Evolutionary conservation across 2,113 vertebrate species (phyloP).

Genomic region (Chamaea fasciata): DNA sequence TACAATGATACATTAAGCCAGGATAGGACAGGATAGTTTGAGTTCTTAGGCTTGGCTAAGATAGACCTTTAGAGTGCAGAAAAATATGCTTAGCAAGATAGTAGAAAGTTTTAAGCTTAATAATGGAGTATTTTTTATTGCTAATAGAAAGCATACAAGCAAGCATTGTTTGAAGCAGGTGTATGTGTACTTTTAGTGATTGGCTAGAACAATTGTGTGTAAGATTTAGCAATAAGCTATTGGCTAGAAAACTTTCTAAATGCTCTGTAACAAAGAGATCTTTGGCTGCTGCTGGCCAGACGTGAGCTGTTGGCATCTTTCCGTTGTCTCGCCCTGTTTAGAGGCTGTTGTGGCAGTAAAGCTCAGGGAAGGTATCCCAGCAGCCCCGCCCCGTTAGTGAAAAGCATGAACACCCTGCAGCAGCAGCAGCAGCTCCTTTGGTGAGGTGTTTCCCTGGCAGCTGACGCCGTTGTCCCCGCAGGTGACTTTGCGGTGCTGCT

Average conservation of each 20-base stretch:
- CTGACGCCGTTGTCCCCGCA: constrained; percentile 25
- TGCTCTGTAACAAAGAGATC: not conserved
- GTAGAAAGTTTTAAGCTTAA: not conserved
- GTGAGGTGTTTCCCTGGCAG: accelerated
- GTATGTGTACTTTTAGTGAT: not conserved
- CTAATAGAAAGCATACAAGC: not conserved
- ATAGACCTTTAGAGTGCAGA: not conserved
- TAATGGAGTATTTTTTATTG: not conserved
- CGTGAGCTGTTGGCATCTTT: not conserved
- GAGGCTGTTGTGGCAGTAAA: not conserved
- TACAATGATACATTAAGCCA: not conserved
- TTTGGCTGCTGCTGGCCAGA: not conserved
- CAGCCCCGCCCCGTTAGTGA: not conserved
- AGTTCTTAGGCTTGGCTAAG: not conserved
- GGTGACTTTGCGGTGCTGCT: constrained; percentile 98
- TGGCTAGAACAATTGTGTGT: not conserved
- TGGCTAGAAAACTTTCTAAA: not conserved
- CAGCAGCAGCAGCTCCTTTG: accelerated
- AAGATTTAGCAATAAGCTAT: not conserved
- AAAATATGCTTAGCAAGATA: not conserved
- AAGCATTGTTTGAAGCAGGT: not conserved
- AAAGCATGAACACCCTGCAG: not conserved
- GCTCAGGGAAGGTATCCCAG: not conserved
- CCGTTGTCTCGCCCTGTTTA: not conserved
- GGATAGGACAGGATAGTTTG: not conserved